Base-by-base conservation (phyloP, 1,140 invertebrate genomes). In the Sipha flava region DNA sequence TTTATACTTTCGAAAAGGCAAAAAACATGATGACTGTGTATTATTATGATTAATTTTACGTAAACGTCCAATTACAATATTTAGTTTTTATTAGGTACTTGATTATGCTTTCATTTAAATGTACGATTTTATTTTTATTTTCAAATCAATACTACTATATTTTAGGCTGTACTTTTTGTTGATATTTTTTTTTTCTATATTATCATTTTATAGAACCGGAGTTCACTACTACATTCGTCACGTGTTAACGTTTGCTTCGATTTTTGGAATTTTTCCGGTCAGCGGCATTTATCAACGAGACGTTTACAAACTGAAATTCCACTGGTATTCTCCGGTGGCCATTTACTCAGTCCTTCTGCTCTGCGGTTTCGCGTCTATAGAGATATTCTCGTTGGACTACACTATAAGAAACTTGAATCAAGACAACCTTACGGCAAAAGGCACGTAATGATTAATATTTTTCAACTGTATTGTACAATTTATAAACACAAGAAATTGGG, bases 331-430 rank as follows among this genome's bases (percentile, higher is more conserved):
- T 16, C 54, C 70, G 1, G 64, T 82, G 0, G 77, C 82, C 0
- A 52, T 81, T 31, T 83, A 83, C 43, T 81, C 82, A 1, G 0
- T 80, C 7, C 57, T 81, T 6, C 43, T 83, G 47, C 64, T 83
- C 1, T 18, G 66, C 14, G 82, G 81, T 5, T 82, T 82, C 31
- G 40, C 77, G 10, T 70, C 81, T 12, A 81, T 83, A 14, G 82
- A 83, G 45, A 73, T 83, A 40, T 43, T 81, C 37, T 80, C 82
- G 6, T 59, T 83, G 14, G 80, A 82, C 31, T 83, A 83, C 45
- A 81, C 82, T 7, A 82, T 83, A 54, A 47, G 81, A 54, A 81
- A 83, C 47, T 73, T 83, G 26, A 83, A 83, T 37, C 81, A 83
- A 79, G 82, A 81, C 34, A 83, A 81, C 59, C 47, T 83, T 1